Evolutionary conservation across 2,113 vertebrate species (phyloP).

Genomic region (Pao palembangensis): DNA sequence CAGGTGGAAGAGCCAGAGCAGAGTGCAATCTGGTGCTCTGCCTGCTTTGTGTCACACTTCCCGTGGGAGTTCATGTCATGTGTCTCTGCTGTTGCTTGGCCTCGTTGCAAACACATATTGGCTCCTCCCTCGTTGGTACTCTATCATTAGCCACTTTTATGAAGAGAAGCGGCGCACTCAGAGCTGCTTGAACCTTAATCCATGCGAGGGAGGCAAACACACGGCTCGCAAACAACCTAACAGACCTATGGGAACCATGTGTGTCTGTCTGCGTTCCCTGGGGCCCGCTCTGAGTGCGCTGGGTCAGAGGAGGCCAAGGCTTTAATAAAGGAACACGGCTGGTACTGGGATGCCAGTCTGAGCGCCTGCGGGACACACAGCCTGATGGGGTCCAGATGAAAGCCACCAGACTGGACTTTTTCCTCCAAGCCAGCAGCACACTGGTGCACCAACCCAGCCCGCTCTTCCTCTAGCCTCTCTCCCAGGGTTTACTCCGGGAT

Average conservation of each 20-base stretch:
- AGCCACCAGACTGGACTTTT: conserved; percentile 60
- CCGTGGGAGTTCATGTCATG: conserved; percentile 45
- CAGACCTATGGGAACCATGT: conserved; percentile 71
- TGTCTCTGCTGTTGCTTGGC: conserved; percentile 51
- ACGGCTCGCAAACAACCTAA: conserved; percentile 63
- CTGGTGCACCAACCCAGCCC: conserved; percentile 13
- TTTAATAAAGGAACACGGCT: conserved; percentile 69
- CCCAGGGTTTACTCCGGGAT: conserved; percentile 32
- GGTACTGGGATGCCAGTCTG: conserved; percentile 67
- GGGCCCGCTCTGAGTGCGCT: conserved; percentile 54
- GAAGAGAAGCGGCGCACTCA: conserved; percentile 50
- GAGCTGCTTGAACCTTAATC: conserved; percentile 43
- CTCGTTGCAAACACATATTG: conserved; percentile 25
- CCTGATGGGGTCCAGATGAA: conserved; percentile 73
- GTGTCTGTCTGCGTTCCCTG: conserved; percentile 49
- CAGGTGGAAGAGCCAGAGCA: conserved; percentile 34
- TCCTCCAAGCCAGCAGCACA: conserved; percentile 30
- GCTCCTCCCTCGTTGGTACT: conserved; percentile 34
- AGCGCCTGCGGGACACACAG: conserved; percentile 55
- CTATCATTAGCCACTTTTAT: conserved; percentile 67
- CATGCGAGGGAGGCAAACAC: conserved; percentile 58
- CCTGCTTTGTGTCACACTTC: conserved; percentile 22
- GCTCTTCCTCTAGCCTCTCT: conserved; percentile 15
- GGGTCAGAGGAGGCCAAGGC: conserved; percentile 65
- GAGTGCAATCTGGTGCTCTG: conserved; percentile 9